phyloP scores from a whole-genome alignment of 2,797 vertebrate genomes.

The Cercopithecus petaurista region DNA sequence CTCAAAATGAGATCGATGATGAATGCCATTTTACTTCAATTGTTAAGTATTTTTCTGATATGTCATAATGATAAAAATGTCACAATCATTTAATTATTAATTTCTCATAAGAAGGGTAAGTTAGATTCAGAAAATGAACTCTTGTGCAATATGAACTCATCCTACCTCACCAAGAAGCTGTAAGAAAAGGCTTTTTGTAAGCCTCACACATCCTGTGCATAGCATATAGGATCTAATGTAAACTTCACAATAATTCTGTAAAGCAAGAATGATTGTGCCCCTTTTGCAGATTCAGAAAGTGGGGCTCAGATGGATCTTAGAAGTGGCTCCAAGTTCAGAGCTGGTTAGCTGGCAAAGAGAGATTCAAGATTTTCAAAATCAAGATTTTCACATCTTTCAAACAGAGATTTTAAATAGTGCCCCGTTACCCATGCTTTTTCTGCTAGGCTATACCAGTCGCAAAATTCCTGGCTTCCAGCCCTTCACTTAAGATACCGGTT shows the following conservation, averaged over 20 bases:
- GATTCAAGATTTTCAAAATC: neutral
- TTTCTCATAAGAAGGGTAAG: neutral
- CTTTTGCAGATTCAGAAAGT: neutral
- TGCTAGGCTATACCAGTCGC: neutral
- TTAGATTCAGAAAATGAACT: neutral
- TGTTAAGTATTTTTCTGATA: neutral
- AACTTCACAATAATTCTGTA: neutral
- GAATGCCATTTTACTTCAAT: neutral
- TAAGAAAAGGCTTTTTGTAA: neutral
- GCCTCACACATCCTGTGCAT: neutral
- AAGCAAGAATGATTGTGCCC: neutral
- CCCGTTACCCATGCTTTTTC: neutral
- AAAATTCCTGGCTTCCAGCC: neutral
- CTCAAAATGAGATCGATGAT: neutral
- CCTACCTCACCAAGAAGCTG: neutral
- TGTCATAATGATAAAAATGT: neutral
- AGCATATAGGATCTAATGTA: neutral
- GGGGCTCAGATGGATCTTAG: neutral
- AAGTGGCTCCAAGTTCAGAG: neutral
- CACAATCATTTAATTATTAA: neutral
- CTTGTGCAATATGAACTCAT: neutral
- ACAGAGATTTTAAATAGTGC: neutral
- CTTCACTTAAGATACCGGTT: neutral
- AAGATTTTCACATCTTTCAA: no score
- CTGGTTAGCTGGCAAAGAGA: neutral